Base-by-base conservation (phyloP, 1,140 invertebrate species). In the Phocides pigmalion region DNA sequence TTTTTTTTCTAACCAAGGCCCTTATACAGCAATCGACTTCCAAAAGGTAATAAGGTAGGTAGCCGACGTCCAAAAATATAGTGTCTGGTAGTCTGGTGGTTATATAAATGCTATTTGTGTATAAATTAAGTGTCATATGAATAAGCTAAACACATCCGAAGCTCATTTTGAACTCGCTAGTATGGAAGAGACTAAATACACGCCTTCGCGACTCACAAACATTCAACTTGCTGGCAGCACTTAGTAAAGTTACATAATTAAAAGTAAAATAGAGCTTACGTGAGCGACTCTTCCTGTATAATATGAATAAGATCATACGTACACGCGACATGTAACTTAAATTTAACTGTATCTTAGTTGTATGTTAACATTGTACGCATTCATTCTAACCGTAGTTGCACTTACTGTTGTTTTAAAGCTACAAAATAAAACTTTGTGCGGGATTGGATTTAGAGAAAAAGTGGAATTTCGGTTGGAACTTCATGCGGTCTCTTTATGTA, bases 121-220 rank as follows among this genome's bases (percentile, higher is more conserved):
- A n/a, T n/a, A n/a, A n/a, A n/a, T n/a, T n/a, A n/a, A n/a, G n/a
- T n/a, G n/a, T n/a, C n/a, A n/a, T n/a, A n/a, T n/a, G n/a, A n/a
- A n/a, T n/a, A n/a, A n/a, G n/a, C n/a, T n/a, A n/a, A n/a, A 39
- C 25, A 28, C 25, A 8, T 28, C 6, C 15, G 0, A 53, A 4
- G 8, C 11, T 8, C 50, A 6, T 16, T 53, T 22, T 16, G 6
- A 56, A 37, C 22, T 22, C 19, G 19, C 51, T 56, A 56, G 53
- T 56, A 56, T 42, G 39, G 39, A 56, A 56, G 8, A 15, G 14
- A 6, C 42, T 20, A 4, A 49, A 68, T 62, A 41, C 49, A 54
- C 67, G 65, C 64, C 56, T 76, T 63, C 67, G 53, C 62, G 66
- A 63, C 42, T 66, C 66, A 64, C 58, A 51, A 44, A 59, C 53